Evolutionary conservation across 2,113 vertebrate genomes (phyloP).

Genomic region (Pygoscelis adeliae): DNA sequence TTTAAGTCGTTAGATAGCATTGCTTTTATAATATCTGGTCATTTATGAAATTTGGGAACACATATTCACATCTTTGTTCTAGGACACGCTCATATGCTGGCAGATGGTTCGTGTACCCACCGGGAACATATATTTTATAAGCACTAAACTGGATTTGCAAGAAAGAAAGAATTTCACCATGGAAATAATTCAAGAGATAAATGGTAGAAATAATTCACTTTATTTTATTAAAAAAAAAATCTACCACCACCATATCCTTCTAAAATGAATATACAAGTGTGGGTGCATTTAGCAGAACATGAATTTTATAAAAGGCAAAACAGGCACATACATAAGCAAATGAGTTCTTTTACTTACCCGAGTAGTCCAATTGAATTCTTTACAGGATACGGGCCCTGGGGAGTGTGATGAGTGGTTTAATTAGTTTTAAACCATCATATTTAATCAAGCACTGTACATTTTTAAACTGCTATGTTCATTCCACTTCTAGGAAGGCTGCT

Average conservation of each 20-base stretch:
- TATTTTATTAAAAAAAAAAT: constrained; percentile 57
- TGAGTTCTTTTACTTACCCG: background rate
- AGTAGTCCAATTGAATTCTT: background rate
- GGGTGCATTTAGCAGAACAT: background rate
- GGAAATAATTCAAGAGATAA: constrained; percentile 19
- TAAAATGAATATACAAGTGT: background rate
- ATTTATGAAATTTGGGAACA: background rate
- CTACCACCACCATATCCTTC: background rate
- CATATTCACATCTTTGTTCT: background rate
- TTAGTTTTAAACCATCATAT: constrained; percentile 48
- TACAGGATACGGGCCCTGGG: background rate
- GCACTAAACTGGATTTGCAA: background rate
- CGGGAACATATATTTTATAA: background rate
- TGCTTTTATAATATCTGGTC: background rate
- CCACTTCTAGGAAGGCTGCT: constrained; percentile 1
- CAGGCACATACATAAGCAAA: background rate
- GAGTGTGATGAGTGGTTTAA: constrained; percentile 45
- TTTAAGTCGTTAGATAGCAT: background rate
- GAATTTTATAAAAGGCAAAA: background rate
- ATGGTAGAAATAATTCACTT: constrained; percentile 14
- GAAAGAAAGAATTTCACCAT: background rate
- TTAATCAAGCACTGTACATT: constrained; percentile 20
- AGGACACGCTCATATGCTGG: background rate
- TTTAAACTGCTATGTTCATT: constrained; percentile 17
- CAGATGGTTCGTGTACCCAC: background rate